Conservation (phyloP, 2,888 invertebrate species). For the Scaptomyza flava region DNA sequence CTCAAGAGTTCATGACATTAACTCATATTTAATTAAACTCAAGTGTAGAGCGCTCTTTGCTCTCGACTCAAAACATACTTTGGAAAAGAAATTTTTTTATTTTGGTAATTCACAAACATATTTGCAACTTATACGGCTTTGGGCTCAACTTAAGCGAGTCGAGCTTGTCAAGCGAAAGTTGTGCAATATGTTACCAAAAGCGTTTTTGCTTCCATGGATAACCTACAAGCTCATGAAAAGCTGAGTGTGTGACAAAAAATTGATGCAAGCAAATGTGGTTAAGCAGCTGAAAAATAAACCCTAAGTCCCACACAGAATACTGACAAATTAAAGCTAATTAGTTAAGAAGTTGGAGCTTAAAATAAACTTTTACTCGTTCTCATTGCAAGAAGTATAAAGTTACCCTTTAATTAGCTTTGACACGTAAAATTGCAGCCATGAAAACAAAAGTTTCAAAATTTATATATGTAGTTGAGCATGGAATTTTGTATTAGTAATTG, state of each 20-base stretch:
- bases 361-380: neutral
- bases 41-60: slow-evolving; percentile 43
- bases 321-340: slow-evolving; percentile 9
- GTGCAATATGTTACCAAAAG: slow-evolving; percentile 58
- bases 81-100: slow-evolving; percentile 40
- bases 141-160: slow-evolving; percentile 11
- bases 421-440: neutral
- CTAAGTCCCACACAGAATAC: neutral
- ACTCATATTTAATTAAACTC: slow-evolving; percentile 72
- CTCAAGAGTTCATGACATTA: slow-evolving; percentile 61
- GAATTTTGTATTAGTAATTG: neutral
- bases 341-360: neutral
- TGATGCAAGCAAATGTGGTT: slow-evolving; percentile 9
- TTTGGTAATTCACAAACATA: slow-evolving; percentile 63
- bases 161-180: slow-evolving; percentile 44
- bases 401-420: neutral
- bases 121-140: slow-evolving; percentile 66
- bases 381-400: neutral
- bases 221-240: slow-evolving; percentile 32
- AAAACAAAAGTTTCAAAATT: neutral
- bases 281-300: slow-evolving; percentile 10
- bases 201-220: slow-evolving; percentile 34
- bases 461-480: neutral
- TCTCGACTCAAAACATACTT: slow-evolving; percentile 23
- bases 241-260: slow-evolving; percentile 28